Conservation (phyloP, 2,113 vertebrate species). For the Vanacampus margaritifer region DNA sequence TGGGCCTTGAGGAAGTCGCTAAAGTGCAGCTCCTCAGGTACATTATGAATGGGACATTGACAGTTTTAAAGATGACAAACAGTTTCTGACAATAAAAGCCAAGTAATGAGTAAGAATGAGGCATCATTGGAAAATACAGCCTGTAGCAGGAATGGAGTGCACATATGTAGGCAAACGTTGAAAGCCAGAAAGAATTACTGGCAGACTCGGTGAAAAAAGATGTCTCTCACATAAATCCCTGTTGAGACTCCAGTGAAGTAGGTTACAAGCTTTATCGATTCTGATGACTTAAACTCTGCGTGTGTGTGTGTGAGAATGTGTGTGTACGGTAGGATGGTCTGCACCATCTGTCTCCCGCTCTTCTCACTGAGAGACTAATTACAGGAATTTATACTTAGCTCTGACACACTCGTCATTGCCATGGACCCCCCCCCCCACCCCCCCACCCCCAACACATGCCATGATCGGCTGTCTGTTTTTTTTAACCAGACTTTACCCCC, state of each 20-base stretch:
- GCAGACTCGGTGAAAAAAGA: conserved; percentile 18
- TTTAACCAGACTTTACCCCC: too few relatives aligned
- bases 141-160: neutral
- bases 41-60: neutral
- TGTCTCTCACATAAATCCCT: conserved; percentile 51
- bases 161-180: conserved; percentile 8
- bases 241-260: conserved; percentile 57
- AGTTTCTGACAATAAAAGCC: neutral
- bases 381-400: conserved; percentile 67
- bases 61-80: neutral
- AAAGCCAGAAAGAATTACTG: conserved; percentile 4
- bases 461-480: neutral
- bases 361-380: conserved; percentile 68
- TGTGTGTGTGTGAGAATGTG: conserved; percentile 5
- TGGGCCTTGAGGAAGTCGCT: neutral
- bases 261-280: conserved; percentile 68
- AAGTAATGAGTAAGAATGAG: conserved; percentile 1
- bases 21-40: neutral
- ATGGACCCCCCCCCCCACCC: conserved; percentile 14
- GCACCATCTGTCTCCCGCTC: conserved; percentile 65
- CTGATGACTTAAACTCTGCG: conserved; percentile 45
- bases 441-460: neutral
- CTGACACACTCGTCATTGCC: conserved; percentile 52
- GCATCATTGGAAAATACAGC: neutral
- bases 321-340: conserved; percentile 36